Base-by-base conservation (phyloP, 2,888 invertebrate species). In the Lacanobia oleracea region DNA sequence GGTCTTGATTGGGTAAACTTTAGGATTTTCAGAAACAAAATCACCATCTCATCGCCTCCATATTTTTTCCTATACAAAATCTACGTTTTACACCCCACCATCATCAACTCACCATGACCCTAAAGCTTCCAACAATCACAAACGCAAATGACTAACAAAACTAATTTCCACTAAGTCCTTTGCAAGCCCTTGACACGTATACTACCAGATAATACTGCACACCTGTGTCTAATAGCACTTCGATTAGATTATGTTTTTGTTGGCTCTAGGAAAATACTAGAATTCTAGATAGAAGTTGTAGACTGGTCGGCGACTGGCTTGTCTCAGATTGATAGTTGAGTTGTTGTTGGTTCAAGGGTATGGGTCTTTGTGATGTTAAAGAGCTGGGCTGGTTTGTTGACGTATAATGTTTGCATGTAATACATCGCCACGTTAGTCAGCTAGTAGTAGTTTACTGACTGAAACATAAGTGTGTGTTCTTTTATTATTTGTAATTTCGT, bases 151-250 rank as follows among this genome's bases (percentile, higher is more conserved):
- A 62, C 70, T 71, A 72, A 70, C 77, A 37, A 73, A 77, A 67
- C 75, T 80, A 80, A 78, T 83, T 80, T 83, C 73, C 77, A 71
- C 18, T 40, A 57, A 74, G 84, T 82, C 86, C 82, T 86, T 74
- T 79, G 65, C 27, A 21, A 59, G 81, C 75, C 86, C 86, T 87
- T 86, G 86, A 78, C 86, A 84, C 54, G 64, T 75, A 73, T 84
- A 56, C 57, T n/a, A 14, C 37, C 37, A 63, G 76, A 81, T 79
- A 76, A 75, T 84, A 76, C 21, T 67, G 84, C 75, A 85, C 84
- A 85, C 84, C 84, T 84, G 84, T 81, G 78, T 33, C n/a, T 79
- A 81, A 75, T 82, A 82, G 54, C 62, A 61, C 83, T 83, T 79
- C 81, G 83, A 81, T 81, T 82, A 83, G 60, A 79, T 81, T 83